Conservation (phyloP, 2,888 invertebrate genomes). For the Branchellion lobata region DNA sequence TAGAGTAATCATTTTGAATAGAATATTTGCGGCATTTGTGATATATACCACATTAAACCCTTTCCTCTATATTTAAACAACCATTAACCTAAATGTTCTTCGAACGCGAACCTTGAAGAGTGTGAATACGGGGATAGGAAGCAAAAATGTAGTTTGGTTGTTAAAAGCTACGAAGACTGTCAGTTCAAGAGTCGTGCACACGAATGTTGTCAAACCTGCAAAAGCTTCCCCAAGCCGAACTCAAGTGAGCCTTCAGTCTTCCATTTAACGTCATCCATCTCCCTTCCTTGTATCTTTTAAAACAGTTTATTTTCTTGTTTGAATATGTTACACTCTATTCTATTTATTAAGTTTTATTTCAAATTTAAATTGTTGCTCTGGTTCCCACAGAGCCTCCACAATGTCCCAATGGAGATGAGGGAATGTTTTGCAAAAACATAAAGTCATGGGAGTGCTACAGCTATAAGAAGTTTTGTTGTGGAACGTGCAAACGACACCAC, state of each 20-base stretch:
- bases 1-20: neutral
- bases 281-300: neutral
- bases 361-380: neutral
- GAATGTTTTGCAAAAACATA: constrained; percentile 23
- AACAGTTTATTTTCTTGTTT: neutral
- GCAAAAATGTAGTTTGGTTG: neutral
- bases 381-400: neutral
- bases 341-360: neutral
- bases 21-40: too few species aligned
- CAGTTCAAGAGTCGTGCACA: neutral
- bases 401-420: constrained; percentile 39
- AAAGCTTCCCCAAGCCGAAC: neutral
- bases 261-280: too few species aligned
- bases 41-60: neutral
- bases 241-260: neutral
- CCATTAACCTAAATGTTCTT: too few species aligned
- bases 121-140: constrained; percentile 42
- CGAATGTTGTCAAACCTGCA: constrained; percentile 37
- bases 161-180: neutral
- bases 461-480: constrained; percentile 26
- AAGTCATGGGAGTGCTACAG: constrained; percentile 41
- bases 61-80: neutral
- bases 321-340: neutral
- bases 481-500: constrained; percentile 30
- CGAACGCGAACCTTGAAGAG: neutral